phyloP scores from a whole-genome alignment of 1,140 invertebrate genomes.

The Melanaphis sacchari region DNA sequence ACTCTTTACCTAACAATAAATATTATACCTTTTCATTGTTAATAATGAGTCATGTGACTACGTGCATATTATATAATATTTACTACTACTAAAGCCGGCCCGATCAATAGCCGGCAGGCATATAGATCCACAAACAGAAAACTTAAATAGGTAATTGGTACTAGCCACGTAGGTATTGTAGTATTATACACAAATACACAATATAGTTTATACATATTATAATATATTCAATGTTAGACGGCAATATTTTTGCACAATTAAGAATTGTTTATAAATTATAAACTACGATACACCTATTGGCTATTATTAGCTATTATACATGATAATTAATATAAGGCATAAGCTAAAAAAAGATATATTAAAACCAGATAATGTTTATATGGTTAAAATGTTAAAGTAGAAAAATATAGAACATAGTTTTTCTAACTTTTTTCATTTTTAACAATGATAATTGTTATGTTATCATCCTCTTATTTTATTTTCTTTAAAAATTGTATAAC shows the following conservation, averaged over 20 bases:
- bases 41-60: neutral
- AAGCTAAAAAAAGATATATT: neutral
- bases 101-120: neutral
- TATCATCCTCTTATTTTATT: neutral
- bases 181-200: neutral
- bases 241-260: neutral
- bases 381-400: neutral
- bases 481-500: neutral
- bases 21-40: neutral
- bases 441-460: neutral
- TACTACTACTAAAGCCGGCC: neutral
- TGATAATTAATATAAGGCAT: neutral
- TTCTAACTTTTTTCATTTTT: neutral
- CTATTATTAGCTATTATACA: neutral
- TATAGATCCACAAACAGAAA: neutral
- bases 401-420: neutral
- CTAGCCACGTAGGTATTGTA: neutral
- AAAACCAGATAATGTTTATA: neutral
- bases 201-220: too few species aligned
- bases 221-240: neutral
- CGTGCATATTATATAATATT: neutral
- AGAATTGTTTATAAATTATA: neutral
- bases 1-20: neutral
- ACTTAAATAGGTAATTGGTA: neutral
- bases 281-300: neutral